A percentile compares a stretch with the other conserved stretches of the same genome.
Evolutionary conservation across 2,113 vertebrate genomes (phyloP).

Genomic region (Puntigrus tetrazona): DNA sequence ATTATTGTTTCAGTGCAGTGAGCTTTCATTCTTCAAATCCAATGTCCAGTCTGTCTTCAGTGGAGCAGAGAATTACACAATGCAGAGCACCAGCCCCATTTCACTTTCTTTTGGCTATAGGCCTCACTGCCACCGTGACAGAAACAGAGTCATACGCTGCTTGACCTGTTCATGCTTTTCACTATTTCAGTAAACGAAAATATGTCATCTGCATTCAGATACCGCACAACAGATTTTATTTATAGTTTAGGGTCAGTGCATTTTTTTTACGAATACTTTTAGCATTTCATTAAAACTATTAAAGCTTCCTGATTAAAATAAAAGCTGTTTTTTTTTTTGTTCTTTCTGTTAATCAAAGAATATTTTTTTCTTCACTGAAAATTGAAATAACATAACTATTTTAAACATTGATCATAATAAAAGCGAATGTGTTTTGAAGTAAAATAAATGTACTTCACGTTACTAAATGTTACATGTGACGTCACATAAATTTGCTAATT

Average conservation of each 20-base stretch:
- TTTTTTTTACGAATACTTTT: background rate
- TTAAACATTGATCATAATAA: background rate
- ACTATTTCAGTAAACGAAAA: background rate
- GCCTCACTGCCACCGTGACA: background rate
- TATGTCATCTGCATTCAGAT: background rate
- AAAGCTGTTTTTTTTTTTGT: background rate
- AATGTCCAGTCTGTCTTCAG: slow-evolving; percentile 47
- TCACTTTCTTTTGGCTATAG: slow-evolving; percentile 16
- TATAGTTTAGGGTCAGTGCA: background rate
- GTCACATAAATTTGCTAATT: too few relatives aligned
- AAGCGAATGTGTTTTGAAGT: too few relatives aligned
- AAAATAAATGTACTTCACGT: too few relatives aligned
- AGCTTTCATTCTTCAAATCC: slow-evolving; percentile 41
- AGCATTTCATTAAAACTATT: background rate
- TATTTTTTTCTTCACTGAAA: background rate
- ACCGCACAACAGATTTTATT: background rate
- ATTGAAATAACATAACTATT: background rate
- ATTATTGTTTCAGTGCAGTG: slow-evolving; percentile 46
- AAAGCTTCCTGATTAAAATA: background rate
- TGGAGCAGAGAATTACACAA: slow-evolving; percentile 49
- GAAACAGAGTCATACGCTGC: background rate
- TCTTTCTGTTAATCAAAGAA: background rate
- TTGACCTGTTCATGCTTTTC: background rate
- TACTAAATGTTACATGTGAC: background rate
- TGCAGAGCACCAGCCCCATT: background rate